Conservation (phyloP, 2,797 vertebrate genomes). For the Kryptopterus vitreolus region DNA sequence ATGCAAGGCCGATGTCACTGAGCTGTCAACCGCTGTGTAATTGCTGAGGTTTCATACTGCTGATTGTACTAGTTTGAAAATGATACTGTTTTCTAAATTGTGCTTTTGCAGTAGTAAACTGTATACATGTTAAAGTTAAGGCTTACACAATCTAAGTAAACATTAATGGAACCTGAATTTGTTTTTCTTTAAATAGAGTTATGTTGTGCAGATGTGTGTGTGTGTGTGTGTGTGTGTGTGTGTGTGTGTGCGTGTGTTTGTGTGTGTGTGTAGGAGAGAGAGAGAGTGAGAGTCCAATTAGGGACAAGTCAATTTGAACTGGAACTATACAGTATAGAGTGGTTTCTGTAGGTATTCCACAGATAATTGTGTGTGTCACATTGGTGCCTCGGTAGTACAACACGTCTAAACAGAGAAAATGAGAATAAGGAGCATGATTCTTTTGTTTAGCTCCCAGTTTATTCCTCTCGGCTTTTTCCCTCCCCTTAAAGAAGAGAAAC, state of each 20-base stretch:
- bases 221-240: no score
- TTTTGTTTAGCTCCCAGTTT: constrained; percentile 69
- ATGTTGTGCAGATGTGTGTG: no score
- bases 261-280: no score
- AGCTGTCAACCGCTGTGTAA: constrained; percentile 60
- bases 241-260: no score
- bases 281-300: not conserved
- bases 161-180: not conserved
- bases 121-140: not conserved
- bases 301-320: not conserved
- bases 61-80: constrained; percentile 70
- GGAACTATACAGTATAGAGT: not conserved
- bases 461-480: constrained; percentile 64
- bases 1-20: constrained; percentile 41
- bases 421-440: constrained; percentile 69
- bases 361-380: constrained; percentile 19
- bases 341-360: not conserved
- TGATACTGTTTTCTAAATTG: constrained; percentile 66
- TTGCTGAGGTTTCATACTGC: constrained; percentile 66
- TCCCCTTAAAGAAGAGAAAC: constrained; percentile 45
- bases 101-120: constrained; percentile 63
- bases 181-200: not conserved
- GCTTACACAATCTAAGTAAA: not conserved
- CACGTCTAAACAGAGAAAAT: constrained; percentile 61
- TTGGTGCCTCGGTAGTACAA: constrained; percentile 36